Evolutionary conservation across 2,113 vertebrate species (phyloP).

Genomic region (Noturus placidus): DNA sequence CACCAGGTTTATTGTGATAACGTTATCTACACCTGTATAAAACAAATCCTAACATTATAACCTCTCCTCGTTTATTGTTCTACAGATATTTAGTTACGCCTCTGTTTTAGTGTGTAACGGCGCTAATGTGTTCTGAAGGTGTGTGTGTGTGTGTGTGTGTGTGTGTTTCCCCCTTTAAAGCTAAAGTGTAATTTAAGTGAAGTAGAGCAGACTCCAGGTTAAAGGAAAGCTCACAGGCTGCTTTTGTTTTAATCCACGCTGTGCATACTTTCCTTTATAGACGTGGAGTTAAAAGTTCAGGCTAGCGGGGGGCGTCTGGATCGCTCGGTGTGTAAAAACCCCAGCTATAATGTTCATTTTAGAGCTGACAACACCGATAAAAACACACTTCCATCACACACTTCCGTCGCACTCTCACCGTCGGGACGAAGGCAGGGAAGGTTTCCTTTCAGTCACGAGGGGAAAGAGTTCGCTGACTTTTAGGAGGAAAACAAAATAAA

Average conservation of each 20-base stretch:
- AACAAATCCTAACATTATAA: background rate
- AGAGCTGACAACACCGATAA: conserved; percentile 47
- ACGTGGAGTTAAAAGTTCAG: conserved; percentile 50
- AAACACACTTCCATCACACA: conserved; percentile 46
- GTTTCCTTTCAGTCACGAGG: background rate
- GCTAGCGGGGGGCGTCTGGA: conserved; percentile 51
- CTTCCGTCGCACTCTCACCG: background rate
- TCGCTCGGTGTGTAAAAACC: conserved; percentile 19
- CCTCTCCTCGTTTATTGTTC: background rate
- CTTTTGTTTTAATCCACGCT: conserved; percentile 23
- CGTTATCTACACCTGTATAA: background rate
- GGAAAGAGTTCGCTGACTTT: background rate
- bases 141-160: conserved; percentile 9
- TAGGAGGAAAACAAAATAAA: background rate
- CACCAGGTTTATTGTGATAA: background rate
- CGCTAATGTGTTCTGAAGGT: background rate
- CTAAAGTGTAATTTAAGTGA: conserved; percentile 10
- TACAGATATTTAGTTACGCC: background rate
- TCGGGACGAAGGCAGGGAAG: conserved; percentile 1
- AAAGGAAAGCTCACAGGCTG: background rate
- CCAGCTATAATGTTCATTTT: conserved; percentile 44
- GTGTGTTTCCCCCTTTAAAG: background rate
- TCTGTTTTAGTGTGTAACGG: background rate
- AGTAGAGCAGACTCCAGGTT: background rate
- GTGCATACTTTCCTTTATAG: conserved; percentile 43